These are phyloP conservation scores for Lophochroa leadbeateri DNA, from an alignment of 2,113 vertebrate genomes.

Conservation along the genomic window DNA sequence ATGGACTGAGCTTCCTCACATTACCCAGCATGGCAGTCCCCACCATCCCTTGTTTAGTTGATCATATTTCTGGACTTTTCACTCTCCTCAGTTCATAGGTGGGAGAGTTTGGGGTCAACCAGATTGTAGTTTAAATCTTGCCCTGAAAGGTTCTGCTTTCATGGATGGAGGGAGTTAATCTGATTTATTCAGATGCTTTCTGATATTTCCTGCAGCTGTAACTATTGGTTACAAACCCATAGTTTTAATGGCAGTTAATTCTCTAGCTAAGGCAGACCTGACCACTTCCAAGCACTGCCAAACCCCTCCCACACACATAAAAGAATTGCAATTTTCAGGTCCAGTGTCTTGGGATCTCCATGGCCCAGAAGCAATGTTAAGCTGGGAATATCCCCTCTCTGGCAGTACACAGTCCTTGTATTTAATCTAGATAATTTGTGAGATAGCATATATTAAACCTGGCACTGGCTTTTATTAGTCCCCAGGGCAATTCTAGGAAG, in stretches of 20 bases:
- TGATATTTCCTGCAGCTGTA: constrained; percentile 46
- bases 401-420: constrained; percentile 5
- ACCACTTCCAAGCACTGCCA: constrained; percentile 38
- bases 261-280: constrained; percentile 17
- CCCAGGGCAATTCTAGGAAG: constrained; percentile 41
- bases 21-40: rapidly evolving
- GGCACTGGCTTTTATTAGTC: constrained; percentile 41
- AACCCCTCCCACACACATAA: neutral
- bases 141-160: neutral
- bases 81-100: neutral
- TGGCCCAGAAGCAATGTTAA: constrained; percentile 25
- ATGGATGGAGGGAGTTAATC: neutral
- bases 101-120: neutral
- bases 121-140: neutral
- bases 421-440: constrained; percentile 55
- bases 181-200: constrained; percentile 24
- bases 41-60: rapidly evolving
- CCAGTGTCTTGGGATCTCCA: constrained; percentile 27
- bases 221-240: constrained; percentile 47
- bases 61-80: neutral
- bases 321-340: constrained; percentile 11
- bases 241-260: constrained; percentile 48
- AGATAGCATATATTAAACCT: constrained; percentile 56
- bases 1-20: rapidly evolving
- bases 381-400: constrained; percentile 36